Percentiles rank a stretch among this genome's conserved stretches.
phyloP scores from a whole-genome alignment of 2,113 vertebrate genomes.

The Neodon shergylaensis region DNA sequence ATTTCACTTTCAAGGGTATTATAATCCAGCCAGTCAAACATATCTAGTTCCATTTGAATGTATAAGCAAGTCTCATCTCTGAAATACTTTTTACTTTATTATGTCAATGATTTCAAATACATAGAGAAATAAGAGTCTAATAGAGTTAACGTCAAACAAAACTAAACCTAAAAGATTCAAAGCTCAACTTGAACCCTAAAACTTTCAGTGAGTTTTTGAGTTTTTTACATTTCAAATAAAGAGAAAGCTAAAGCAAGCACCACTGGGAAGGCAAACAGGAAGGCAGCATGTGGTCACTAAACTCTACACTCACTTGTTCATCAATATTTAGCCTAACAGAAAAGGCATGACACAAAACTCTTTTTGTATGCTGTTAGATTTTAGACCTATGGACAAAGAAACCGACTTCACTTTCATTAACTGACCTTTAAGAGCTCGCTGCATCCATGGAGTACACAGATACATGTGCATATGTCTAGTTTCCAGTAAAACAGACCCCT shows the following conservation, averaged over 20 bases:
- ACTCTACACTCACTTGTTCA: not conserved
- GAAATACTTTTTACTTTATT: constrained; percentile 28
- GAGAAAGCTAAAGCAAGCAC: constrained; percentile 10
- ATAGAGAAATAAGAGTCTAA: not conserved
- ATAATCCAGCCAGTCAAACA: constrained; percentile 4
- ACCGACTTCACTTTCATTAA: not conserved
- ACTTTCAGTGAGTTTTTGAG: not conserved
- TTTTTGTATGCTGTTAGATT: constrained; percentile 1
- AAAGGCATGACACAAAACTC: not conserved
- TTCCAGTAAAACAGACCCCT: constrained; percentile 17
- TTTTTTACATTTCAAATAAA: constrained; percentile 23
- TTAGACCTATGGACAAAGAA: not conserved
- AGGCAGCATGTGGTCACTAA: not conserved
- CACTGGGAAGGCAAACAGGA: not conserved
- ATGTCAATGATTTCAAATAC: constrained; percentile 46
- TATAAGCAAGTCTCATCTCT: not conserved
- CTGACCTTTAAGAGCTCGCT: not conserved
- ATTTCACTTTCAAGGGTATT: not conserved
- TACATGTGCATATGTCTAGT: not conserved
- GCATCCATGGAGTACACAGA: not conserved
- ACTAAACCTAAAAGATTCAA: constrained; percentile 17
- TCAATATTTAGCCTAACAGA: constrained; percentile 16
- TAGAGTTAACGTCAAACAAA: constrained; percentile 33
- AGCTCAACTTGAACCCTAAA: not conserved
- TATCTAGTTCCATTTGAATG: not conserved